Evolutionary conservation across 53 echinoderm and acorn worm species (phyloP).

Genomic region (Zoroaster sp.): DNA sequence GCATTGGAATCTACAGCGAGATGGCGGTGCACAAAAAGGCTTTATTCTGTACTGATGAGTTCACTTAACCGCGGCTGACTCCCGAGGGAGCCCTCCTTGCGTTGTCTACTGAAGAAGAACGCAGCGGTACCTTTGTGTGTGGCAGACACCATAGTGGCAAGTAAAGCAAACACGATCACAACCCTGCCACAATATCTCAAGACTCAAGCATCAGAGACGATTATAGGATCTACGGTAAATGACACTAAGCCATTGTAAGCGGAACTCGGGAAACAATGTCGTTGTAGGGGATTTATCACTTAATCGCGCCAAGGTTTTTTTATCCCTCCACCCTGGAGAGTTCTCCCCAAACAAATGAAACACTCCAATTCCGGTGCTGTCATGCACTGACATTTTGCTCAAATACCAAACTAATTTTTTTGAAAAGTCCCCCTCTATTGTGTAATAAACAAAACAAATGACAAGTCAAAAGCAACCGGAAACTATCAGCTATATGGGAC

Average conservation of each 20-base stretch:
- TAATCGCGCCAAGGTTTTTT: conserved; percentile 7
- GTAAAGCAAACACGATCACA: conserved; percentile 36
- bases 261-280: conserved; percentile 30
- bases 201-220: not conserved
- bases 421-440: not conserved
- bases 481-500: not conserved
- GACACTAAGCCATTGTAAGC: conserved; percentile 46
- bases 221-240: conserved; percentile 11
- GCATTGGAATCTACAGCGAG: not conserved
- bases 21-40: not conserved
- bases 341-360: not conserved
- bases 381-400: not conserved
- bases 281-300: conserved; percentile 1
- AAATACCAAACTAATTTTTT: not conserved
- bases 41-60: conserved; percentile 13
- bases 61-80: conserved; percentile 34
- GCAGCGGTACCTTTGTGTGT: not conserved
- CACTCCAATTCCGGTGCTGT: not conserved
- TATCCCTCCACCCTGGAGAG: not conserved
- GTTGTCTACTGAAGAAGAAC: not conserved
- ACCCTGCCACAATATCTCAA: not conserved
- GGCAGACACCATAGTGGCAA: not conserved
- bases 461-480: not conserved
- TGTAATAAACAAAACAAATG: not conserved
- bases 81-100: not conserved